Conservation (phyloP, 2,888 invertebrate genomes). For the Cynaeus angustus region DNA sequence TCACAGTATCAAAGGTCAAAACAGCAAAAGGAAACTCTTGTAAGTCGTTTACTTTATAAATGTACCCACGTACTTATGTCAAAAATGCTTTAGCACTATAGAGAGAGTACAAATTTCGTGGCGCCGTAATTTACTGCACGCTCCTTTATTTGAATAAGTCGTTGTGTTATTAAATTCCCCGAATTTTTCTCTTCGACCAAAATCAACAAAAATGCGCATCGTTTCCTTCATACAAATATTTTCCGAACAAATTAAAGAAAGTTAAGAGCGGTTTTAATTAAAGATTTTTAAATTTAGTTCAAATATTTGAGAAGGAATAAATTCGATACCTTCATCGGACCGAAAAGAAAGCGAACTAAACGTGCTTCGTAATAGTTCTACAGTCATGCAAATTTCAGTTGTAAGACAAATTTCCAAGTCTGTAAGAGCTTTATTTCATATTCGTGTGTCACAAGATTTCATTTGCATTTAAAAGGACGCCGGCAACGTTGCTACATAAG, state of each 20-base stretch:
- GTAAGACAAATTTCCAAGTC: slow-evolving; percentile 12
- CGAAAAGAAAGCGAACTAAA: too few species aligned
- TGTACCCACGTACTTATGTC: too few species aligned
- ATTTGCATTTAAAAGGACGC: slow-evolving; percentile 29
- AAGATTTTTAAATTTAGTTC: background rate
- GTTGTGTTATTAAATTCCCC: slow-evolving; percentile 6
- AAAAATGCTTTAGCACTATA: too few species aligned
- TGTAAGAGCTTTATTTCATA: slow-evolving; percentile 1
- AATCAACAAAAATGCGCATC: background rate
- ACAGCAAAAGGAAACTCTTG: too few species aligned
- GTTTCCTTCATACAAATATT: background rate
- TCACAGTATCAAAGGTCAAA: too few species aligned
- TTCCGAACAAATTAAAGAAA: slow-evolving; percentile 13
- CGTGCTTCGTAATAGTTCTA: too few species aligned
- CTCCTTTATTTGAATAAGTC: slow-evolving; percentile 5
- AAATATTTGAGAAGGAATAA: slow-evolving; percentile 3
- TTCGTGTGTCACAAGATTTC: slow-evolving; percentile 1
- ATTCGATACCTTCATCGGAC: too few species aligned
- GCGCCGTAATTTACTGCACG: background rate
- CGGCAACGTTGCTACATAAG: slow-evolving; percentile 7
- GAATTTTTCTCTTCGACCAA: slow-evolving; percentile 9
- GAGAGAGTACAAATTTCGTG: too few species aligned
- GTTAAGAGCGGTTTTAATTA: background rate
- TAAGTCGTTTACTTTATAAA: too few species aligned
- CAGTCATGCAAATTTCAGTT: background rate